phyloP scores from a whole-genome alignment of 2,113 vertebrate species.

The Apodemus speciosus region DNA sequence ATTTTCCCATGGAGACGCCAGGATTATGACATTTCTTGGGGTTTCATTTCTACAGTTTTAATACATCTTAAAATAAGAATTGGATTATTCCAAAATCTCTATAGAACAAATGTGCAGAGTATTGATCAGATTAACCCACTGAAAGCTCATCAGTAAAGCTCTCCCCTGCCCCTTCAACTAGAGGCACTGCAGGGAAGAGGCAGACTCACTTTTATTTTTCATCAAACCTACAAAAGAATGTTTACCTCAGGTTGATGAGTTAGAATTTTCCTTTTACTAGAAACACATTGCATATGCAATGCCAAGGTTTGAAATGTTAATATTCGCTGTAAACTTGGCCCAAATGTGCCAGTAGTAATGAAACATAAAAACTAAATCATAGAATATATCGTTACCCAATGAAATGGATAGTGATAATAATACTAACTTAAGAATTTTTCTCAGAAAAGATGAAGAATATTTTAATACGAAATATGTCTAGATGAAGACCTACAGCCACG shows the following conservation, averaged over 20 bases:
- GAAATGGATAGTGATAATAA: background rate
- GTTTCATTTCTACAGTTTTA: background rate
- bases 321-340: background rate
- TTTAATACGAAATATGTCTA: background rate
- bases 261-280: background rate
- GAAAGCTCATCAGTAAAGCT: constrained; percentile 21
- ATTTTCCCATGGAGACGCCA: background rate
- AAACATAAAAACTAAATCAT: background rate
- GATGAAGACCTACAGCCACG: background rate
- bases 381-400: background rate
- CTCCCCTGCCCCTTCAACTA: background rate
- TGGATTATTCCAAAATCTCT: background rate
- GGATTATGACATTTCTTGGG: background rate
- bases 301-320: background rate
- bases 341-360: background rate
- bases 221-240: constrained; percentile 3
- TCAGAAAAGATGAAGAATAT: background rate
- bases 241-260: background rate
- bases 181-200: background rate
- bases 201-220: background rate
- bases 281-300: background rate
- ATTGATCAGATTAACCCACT: background rate
- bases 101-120: background rate
- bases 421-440: constrained; percentile 24
- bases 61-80: constrained; percentile 51